Conservation (phyloP, 2,797 vertebrate species). For the Arrhamphus sclerolepis region DNA sequence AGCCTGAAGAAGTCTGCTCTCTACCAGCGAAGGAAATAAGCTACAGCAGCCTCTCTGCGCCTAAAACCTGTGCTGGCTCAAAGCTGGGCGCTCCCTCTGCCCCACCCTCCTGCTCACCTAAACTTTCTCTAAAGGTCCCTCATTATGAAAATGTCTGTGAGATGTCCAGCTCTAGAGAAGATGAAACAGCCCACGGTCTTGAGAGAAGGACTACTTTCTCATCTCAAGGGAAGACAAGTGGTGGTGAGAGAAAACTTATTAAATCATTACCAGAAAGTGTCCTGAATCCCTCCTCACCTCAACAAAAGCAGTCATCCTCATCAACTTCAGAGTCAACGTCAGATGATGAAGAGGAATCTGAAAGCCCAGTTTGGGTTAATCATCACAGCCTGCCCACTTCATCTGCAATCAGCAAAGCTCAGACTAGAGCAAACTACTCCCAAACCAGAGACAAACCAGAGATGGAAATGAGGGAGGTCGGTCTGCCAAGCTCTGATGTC, state of each 20-base stretch:
- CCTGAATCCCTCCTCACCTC: constrained; percentile 46
- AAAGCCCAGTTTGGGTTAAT: constrained; percentile 79
- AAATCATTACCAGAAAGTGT: constrained; percentile 74
- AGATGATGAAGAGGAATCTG: constrained; percentile 75
- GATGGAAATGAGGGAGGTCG: constrained; percentile 42
- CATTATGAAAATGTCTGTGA: constrained; percentile 87
- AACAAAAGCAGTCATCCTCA: constrained; percentile 76
- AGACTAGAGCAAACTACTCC: constrained; percentile 48
- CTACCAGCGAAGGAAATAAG: constrained; percentile 69
- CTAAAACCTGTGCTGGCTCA: constrained; percentile 64
- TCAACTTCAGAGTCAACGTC: constrained; percentile 77
- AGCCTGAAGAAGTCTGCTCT: constrained; percentile 72
- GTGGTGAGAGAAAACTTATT: constrained; percentile 75
- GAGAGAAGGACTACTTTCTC: constrained; percentile 79
- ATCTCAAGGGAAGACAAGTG: constrained; percentile 67
- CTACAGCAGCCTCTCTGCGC: constrained; percentile 74
- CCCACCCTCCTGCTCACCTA: constrained; percentile 54
- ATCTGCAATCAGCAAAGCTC: constrained; percentile 61
- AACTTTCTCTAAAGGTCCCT: constrained; percentile 76
- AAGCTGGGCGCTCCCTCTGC: constrained; percentile 50
- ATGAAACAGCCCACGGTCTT: constrained; percentile 59
- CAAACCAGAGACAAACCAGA: constrained; percentile 71
- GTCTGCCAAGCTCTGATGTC: constrained; percentile 47
- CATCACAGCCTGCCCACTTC: constrained; percentile 76
- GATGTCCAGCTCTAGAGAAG: constrained; percentile 54